Evolutionary conservation across 2,888 invertebrate genomes (phyloP), one percentile per base, ranked within the genome.

Genomic region (Tetragonula carbonaria): DNA sequence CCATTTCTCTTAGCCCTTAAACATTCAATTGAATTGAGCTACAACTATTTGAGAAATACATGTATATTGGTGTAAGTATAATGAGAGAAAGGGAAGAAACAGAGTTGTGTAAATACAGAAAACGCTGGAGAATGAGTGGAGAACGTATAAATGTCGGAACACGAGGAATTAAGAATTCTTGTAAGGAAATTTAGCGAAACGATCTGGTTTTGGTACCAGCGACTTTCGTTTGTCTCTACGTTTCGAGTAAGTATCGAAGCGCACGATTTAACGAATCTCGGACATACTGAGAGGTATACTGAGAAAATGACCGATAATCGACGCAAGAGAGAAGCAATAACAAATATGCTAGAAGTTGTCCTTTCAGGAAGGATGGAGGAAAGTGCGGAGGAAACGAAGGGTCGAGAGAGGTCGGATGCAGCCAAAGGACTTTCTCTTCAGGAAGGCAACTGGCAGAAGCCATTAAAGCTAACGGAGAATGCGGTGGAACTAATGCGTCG

Each of bases 401-500:
- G 18, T n/a, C 5, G 59, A 5, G 45, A 21, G 45, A 1, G 59
- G 55, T 53, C 6, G n/a, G 16, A n/a, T 11, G 14, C 53, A 55
- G 14, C 11, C 16, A 18, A 63, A 38, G 63, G 53, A 72, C 66
- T 78, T 28, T 78, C 80, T 77, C 78, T 33, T 6, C 45, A 50
- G 80, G 53, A 78, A 77, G 75, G 75, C 73, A 50, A 55, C 85
- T 59, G 72, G 45, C 81, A 74, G 75, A 68, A 70, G 72, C 86
- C 86, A 80, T 86, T 86, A 86, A 75, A 78, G 78, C 55, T 51
- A 72, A 63, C 71, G 78, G 79, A 75, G 84, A 80, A 85, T 62
- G 72, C 82, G 78, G 45, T 62, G 63, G 57, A 72, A 66, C 75
- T 88, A 88, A 89, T 88, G 88, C 74, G 78, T 38, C 66, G 81